phyloP scores from a whole-genome alignment of 2,113 vertebrate species.

The Actinemys pallida region DNA sequence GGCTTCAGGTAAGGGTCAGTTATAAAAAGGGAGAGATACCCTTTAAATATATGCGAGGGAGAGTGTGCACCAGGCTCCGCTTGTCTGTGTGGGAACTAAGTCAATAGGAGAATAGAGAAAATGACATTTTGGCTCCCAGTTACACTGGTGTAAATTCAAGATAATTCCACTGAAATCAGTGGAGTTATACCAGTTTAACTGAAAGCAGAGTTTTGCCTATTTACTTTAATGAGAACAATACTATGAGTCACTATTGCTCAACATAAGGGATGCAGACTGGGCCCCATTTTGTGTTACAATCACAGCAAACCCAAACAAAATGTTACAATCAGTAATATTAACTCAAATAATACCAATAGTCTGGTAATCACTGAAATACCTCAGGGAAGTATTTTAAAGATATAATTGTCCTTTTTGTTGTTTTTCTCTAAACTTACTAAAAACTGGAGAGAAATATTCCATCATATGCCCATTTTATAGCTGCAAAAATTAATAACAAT shows the following conservation, averaged over 20 bases:
- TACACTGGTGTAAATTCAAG: not conserved
- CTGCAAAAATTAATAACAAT: not conserved
- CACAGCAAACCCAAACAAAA: not conserved
- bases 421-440: not conserved
- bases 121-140: not conserved
- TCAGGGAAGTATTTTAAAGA: not conserved
- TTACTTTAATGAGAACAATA: conserved; percentile 22
- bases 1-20: not conserved
- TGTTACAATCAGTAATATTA: not conserved
- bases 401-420: not conserved
- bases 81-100: not conserved
- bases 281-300: not conserved
- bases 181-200: conserved; percentile 7
- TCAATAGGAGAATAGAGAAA: not conserved
- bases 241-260: not conserved
- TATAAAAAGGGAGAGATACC: not conserved
- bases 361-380: not conserved
- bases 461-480: not conserved
- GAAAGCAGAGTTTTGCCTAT: conserved; percentile 22
- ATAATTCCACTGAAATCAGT: not conserved
- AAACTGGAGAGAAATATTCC: not conserved
- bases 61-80: not conserved
- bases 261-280: not conserved
- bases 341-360: not conserved
- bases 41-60: not conserved